Base-by-base conservation (phyloP, 1,140 invertebrate genomes). In the Formica exsecta region DNA sequence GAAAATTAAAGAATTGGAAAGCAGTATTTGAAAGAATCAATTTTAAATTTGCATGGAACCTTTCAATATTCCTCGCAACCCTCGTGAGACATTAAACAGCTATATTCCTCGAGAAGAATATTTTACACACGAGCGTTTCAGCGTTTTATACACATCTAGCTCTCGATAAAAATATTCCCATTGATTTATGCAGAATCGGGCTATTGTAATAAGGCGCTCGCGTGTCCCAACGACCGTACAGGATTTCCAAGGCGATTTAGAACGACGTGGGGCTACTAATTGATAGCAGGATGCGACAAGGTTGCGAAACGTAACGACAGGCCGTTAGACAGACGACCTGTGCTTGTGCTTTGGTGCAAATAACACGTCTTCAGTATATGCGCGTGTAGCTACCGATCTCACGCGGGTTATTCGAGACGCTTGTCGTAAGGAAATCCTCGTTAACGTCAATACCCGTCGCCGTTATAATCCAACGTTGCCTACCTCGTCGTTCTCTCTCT, bases 371-470 rank as follows among this genome's bases (percentile, higher is more conserved):
- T 38, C 66, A 22, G 11, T 59, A 65, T 16, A 29, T 8, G 51
- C 51, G 48, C 61, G 38, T 59, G 11, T 73, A 59, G 44, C 48
- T 68, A 70, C 44, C 65, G 65, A 32, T 61, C 25, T n/a, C 4
- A 25, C 64, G 38, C 38, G 79, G 25, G 68, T 83, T 74, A 83
- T 38, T 57, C 79, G 79, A 83, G 68, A 83, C 68, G 79, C 86
- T 87, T 88, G 88, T 90, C 89, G 89, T 85, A 90, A 84, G 89
- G 83, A 87, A 90, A 90, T 90, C 86, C 89, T 90, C 89, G 89
- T 90, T 90, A 90, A 90, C 86, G 89, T 90, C 88, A 89, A 89
- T 89, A 89, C 89, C 85, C 81, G 80, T 88, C 89, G 83, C 62
- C 71, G 86, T 86, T 88, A 83, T 90, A 90, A 90, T 90, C 90